Conservation (phyloP, 2,113 vertebrate genomes). For the Rhinopomastus cyanomelas region DNA sequence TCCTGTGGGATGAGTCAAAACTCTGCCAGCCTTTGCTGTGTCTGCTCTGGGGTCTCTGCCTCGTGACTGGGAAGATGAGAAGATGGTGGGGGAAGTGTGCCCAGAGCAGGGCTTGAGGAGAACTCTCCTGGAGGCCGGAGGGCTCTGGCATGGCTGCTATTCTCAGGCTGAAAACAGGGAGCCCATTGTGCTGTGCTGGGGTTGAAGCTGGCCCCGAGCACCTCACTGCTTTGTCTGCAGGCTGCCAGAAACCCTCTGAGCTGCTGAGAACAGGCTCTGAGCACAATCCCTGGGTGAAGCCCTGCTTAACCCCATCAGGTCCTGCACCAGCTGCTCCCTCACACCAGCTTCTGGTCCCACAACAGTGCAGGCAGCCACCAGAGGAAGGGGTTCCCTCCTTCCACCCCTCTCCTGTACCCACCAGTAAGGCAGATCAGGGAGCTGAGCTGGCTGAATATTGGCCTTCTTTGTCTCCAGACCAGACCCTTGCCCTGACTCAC, state of each 20-base stretch:
- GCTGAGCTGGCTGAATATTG: background rate
- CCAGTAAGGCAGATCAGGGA: background rate
- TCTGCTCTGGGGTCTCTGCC: background rate
- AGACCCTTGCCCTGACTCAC: background rate
- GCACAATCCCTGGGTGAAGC: background rate
- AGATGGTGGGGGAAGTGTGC: fast-evolving
- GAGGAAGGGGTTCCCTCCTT: background rate
- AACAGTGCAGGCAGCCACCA: background rate
- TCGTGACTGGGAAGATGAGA: background rate
- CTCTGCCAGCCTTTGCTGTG: background rate
- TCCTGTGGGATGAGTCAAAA: background rate
- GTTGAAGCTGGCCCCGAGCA: background rate
- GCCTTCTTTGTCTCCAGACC: background rate
- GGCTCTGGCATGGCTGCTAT: background rate
- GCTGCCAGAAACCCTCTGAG: background rate
- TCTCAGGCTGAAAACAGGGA: background rate
- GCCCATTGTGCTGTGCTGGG: background rate
- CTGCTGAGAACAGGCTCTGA: background rate
- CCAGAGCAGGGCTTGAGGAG: background rate
- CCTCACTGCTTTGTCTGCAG: background rate
- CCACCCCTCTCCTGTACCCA: background rate
- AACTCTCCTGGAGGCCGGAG: background rate
- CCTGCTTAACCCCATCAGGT: background rate
- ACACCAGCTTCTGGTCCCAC: background rate
- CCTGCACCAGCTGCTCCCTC: background rate